Base-by-base conservation (phyloP, 1,140 invertebrate genomes). In the Hyphantria cunea region DNA sequence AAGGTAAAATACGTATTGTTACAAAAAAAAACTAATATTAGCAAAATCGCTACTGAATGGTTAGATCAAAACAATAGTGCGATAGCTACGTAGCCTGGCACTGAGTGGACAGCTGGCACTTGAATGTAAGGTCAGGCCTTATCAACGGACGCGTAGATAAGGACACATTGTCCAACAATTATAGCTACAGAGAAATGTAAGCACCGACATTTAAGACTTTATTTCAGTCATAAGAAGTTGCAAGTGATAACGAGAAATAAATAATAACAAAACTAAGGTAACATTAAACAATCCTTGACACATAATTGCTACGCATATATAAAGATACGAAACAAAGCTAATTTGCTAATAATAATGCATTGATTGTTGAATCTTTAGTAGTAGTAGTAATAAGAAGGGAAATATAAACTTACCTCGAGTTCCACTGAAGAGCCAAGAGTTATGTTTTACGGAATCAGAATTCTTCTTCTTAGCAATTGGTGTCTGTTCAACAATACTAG, bases 381-480 rank as follows among this genome's bases (percentile, higher is more conserved):
- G n/a, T n/a, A n/a, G n/a, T 25, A 25, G n/a, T n/a, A 25, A 25
- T 25, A 25, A 25, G 17, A 12, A 44, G 0, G 11, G 1, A n/a
- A 44, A 66, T 32, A n/a, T n/a, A 50, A 51, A 72, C 74, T 76
- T 60, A 83, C 82, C 82, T 83, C 63, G 85, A 5, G 84, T 82
- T 47, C 68, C 74, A 55, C 88, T 89, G 70, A 91, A 91, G 45
- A 89, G 78, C 90, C 90, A 91, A 44, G 89, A 87, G 41, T 84
- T 86, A 33, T 82, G 84, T 47, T 88, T 91, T 15, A 65, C 58
- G 0, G 81, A 63, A 31, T 84, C 79, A 6, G 80, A 76, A 54
- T 66, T 73, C 60, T 86, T 86, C 69, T 89, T 89, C 41, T 86
- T 84, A 1, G 76, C 60, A 33, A 87, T 65, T 0, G 86, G 85